Conservation (phyloP, 1,140 invertebrate species). For the Andricus grossulariae region DNA sequence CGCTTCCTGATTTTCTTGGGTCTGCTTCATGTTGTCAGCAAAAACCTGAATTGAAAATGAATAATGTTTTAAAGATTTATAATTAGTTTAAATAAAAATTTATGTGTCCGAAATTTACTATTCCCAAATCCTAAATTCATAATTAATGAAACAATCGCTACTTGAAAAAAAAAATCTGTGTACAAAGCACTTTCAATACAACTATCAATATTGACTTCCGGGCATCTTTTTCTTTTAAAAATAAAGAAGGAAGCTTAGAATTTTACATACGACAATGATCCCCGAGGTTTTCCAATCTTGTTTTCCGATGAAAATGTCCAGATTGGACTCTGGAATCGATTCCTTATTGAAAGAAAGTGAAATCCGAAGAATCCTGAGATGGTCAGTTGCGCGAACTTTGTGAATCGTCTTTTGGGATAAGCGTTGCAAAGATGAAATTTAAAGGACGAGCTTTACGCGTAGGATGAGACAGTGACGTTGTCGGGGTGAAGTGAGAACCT, state of each 20-base stretch:
- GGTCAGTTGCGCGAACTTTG: not conserved
- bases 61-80: not conserved
- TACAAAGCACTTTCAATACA: no score
- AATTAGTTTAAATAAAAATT: no score
- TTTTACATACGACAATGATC: slow-evolving; percentile 20
- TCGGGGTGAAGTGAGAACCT: slow-evolving; percentile 51
- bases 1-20: not conserved
- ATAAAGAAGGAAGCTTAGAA: not conserved
- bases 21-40: not conserved
- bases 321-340: not conserved
- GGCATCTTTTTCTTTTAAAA: not conserved
- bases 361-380: not conserved
- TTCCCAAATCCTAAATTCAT: no score
- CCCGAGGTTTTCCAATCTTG: not conserved
- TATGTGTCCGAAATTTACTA: no score
- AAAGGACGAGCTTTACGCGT: slow-evolving; percentile 39
- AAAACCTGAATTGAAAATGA: not conserved
- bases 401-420: not conserved
- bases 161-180: no score
- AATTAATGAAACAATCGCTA: no score
- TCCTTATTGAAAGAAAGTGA: slow-evolving; percentile 15
- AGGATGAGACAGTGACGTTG: slow-evolving; percentile 49
- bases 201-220: no score
- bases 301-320: not conserved
- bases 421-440: not conserved